Evolutionary conservation across 2,797 vertebrate genomes (phyloP), one percentile per base, ranked within the genome.

Genomic region (Chromobotia macracanthus): DNA sequence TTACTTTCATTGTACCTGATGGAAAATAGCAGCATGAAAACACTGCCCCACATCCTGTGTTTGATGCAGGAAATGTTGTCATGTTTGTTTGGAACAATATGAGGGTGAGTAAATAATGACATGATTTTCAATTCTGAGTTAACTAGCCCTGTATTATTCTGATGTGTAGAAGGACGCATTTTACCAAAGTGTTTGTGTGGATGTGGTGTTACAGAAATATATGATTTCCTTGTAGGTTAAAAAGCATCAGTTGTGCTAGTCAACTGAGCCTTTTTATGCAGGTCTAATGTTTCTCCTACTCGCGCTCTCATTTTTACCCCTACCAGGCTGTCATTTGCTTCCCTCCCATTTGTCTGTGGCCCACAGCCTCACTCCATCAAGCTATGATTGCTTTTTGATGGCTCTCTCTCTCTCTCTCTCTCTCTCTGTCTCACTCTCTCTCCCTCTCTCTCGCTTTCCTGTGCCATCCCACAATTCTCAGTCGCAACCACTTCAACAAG

Each of bases 311-410:
- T 53, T 75, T 55, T 51, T 66, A 67, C 76, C 65, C 25, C 69
- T 73, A 69, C 65, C 75, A 86, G 82, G 80, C 83, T 88, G 83
- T 85, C 80, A 84, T 92, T 90, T 90, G 82, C 81, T 86, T 86
- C 72, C 75, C 80, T 82, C 63, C 84, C 61, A 78, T 86, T 90
- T 90, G 81, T 90, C 84, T 80, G 77, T 76, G 81, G 87, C 83
- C 84, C 80, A 74, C 82, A 89, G 86, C 85, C 81, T 83, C 58
- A 78, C 85, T 90, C 86, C 83, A 89, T 90, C 56, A 74, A 88
- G 87, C 84, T 63, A 48, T 91, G 89, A 92, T 92, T 94, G 90
- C 89, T 90, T 91, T 88, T 91, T 90, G 85, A 93, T 92, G 88
- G 88, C 89, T 87, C 72, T 73, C 79, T 51, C 76, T 11, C 66